phyloP scores from a whole-genome alignment of 2,797 vertebrate genomes.

The Pseudochirops cupreus region DNA sequence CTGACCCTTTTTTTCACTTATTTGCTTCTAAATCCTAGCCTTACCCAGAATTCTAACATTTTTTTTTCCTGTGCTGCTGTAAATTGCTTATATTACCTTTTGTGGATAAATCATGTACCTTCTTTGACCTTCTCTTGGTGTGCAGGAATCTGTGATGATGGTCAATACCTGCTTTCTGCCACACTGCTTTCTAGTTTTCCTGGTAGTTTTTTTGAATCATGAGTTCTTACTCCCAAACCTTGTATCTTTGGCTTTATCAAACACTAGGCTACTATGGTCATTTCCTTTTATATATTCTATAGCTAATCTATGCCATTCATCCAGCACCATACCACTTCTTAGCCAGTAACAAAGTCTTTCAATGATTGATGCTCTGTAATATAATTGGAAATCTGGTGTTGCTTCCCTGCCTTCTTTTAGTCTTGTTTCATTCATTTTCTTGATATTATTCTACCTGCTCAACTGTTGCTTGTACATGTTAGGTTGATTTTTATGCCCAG shows the following conservation, averaged over 20 bases:
- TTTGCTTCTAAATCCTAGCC: not conserved
- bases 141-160: not conserved
- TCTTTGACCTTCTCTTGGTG: not conserved
- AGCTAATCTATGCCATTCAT: not conserved
- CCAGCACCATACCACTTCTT: not conserved
- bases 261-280: not conserved
- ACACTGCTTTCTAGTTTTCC: not conserved
- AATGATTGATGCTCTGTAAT: not conserved
- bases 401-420: not conserved
- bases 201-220: not conserved
- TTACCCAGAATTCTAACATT: not conserved
- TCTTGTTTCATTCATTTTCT: not conserved
- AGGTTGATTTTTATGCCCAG: not conserved
- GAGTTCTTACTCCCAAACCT: not conserved
- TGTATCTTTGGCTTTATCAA: not conserved
- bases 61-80: not conserved
- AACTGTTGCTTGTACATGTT: not conserved
- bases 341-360: not conserved
- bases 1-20: not conserved
- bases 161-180: not conserved
- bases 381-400: not conserved
- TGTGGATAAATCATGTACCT: not conserved
- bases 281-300: not conserved
- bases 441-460: not conserved
- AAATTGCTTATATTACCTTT: not conserved